Conservation (phyloP, 2,888 invertebrate genomes). For the Plagiodera versicolora region DNA sequence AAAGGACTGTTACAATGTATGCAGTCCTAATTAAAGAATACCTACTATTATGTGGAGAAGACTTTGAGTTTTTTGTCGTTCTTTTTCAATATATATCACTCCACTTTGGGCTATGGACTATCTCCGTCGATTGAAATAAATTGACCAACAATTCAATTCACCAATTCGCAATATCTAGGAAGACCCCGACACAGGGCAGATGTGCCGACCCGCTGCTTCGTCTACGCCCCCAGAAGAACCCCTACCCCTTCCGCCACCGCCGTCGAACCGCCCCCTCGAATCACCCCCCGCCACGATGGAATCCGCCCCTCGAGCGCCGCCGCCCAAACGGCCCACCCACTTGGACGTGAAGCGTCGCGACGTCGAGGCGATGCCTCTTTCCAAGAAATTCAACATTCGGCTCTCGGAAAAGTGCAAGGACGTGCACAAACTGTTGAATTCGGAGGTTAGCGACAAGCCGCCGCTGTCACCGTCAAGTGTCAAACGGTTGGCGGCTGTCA, state of each 20-base stretch:
- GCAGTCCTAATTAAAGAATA: too few relatives aligned
- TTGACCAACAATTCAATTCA: too few relatives aligned
- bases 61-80: too few relatives aligned
- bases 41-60: too few relatives aligned
- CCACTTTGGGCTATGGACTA: too few relatives aligned
- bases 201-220: constrained; percentile 48
- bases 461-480: constrained; percentile 48
- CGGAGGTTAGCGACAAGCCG: constrained; percentile 47
- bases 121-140: too few relatives aligned
- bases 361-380: constrained; percentile 10
- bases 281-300: constrained; percentile 4
- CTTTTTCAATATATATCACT: too few relatives aligned
- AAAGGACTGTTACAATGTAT: too few relatives aligned
- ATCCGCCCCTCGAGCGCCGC: not conserved
- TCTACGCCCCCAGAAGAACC: constrained; percentile 40
- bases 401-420: constrained; percentile 49
- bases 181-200: constrained; percentile 40
- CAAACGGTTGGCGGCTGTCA: constrained; percentile 37
- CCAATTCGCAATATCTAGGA: too few relatives aligned
- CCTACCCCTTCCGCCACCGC: constrained; percentile 32
- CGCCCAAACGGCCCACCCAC: constrained; percentile 42
- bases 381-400: constrained; percentile 42
- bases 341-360: constrained; percentile 38
- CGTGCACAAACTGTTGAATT: constrained; percentile 48
- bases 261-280: too few relatives aligned